phyloP scores from a whole-genome alignment of 1,140 invertebrate species.

The Magallana angulata region DNA sequence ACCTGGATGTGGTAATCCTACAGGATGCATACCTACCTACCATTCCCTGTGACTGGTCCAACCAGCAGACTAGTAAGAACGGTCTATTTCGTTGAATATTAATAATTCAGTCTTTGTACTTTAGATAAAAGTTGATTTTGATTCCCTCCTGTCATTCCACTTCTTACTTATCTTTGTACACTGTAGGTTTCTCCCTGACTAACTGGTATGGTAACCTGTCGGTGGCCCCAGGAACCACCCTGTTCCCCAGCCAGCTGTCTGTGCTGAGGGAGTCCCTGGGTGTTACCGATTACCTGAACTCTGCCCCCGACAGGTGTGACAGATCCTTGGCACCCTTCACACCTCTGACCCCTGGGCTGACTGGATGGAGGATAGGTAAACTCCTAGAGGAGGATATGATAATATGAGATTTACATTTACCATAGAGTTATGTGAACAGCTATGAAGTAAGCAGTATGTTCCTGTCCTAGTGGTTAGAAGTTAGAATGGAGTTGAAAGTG shows the following conservation, averaged over 20 bases:
- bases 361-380: constrained; percentile 39
- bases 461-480: no score
- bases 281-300: constrained; percentile 27
- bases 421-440: no score
- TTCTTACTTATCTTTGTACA: no score
- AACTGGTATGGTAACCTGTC: constrained; percentile 15
- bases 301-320: background rate
- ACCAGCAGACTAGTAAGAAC: background rate
- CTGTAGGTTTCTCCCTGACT: constrained; percentile 31
- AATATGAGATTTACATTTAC: no score
- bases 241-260: constrained; percentile 1
- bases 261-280: constrained; percentile 12
- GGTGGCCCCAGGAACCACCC: background rate
- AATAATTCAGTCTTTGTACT: no score
- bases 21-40: background rate
- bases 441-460: no score
- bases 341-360: background rate
- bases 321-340: background rate
- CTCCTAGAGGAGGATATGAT: no score
- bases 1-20: background rate
- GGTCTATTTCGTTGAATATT: no score
- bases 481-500: no score
- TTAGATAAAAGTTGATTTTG: no score
- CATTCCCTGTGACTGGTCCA: background rate
- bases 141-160: no score